Conservation (phyloP, 1,140 invertebrate genomes). For the Pemphigus obesinymphae region DNA sequence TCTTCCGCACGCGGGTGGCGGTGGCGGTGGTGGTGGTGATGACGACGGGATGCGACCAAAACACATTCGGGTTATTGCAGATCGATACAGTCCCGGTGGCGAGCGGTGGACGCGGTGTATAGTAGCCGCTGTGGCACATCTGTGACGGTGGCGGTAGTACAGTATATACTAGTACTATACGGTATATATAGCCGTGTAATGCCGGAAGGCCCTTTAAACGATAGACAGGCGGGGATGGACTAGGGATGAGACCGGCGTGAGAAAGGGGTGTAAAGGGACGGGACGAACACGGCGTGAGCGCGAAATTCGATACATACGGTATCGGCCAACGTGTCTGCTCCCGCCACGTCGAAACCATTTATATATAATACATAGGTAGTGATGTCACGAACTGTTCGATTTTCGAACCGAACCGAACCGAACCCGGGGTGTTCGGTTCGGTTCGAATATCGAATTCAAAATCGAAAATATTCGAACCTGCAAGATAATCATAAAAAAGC, state of each 20-base stretch:
- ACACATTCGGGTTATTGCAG: slow-evolving; percentile 36
- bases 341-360: background rate
- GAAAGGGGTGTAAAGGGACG: background rate
- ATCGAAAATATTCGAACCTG: too few relatives aligned
- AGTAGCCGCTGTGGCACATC: slow-evolving; percentile 10
- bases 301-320: background rate
- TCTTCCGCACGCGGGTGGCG: background rate
- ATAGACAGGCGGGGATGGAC: background rate
- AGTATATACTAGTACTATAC: background rate
- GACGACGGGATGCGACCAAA: background rate
- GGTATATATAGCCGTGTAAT: background rate
- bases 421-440: too few relatives aligned
- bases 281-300: background rate
- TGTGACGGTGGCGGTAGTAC: background rate
- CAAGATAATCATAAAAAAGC: too few relatives aligned
- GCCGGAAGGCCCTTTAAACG: slow-evolving; percentile 27
- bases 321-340: background rate
- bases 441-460: too few relatives aligned
- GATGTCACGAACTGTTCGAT: too few relatives aligned
- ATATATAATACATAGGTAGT: too few relatives aligned
- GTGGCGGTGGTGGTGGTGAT: too few relatives aligned
- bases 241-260: background rate
- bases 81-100: slow-evolving; percentile 14
- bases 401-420: too few relatives aligned
- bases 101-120: background rate